These are phyloP conservation scores for Dendropsophus ebraccatus DNA, from an alignment of 2,113 vertebrate species.

Conservation along the genomic window DNA sequence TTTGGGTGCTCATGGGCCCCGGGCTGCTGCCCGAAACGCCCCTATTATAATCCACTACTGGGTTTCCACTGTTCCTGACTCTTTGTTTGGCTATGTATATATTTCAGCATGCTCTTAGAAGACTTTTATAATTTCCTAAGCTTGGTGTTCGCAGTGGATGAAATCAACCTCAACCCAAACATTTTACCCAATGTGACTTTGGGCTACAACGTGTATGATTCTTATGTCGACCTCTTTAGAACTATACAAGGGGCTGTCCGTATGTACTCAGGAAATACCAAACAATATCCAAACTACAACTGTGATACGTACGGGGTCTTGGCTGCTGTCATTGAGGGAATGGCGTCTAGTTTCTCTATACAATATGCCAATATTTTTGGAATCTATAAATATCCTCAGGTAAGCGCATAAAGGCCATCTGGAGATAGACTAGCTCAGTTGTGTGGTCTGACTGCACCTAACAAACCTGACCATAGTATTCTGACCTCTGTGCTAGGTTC, in stretches of 20 bases:
- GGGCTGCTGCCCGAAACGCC: too few relatives aligned
- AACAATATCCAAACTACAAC: conserved; percentile 52
- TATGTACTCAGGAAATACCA: conserved; percentile 33
- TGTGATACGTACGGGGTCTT: conserved; percentile 47
- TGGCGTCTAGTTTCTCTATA: conserved; percentile 47
- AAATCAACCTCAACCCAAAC: conserved; percentile 48
- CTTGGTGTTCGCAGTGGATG: conserved; percentile 57
- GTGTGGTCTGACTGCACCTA: too few relatives aligned
- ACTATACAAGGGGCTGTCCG: conserved; percentile 44
- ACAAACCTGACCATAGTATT: too few relatives aligned
- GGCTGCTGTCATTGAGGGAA: conserved; percentile 53
- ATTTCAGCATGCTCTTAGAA: conserved; percentile 51
- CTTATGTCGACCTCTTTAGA: conserved; percentile 48
- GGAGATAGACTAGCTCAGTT: not conserved
- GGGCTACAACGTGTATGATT: conserved; percentile 53
- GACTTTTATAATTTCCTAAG: conserved; percentile 51
- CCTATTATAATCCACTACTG: too few relatives aligned
- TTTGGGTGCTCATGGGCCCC: too few relatives aligned
- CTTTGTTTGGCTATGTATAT: too few relatives aligned
- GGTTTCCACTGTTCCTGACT: too few relatives aligned
- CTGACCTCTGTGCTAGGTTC: too few relatives aligned
- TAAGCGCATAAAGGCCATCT: not conserved
- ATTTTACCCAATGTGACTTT: conserved; percentile 53
- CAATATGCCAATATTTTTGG: conserved; percentile 56
- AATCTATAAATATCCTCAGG: conserved; percentile 55